Percentiles rank a stretch among this genome's conserved stretches.
These are phyloP conservation scores for Eulemur rubriventer DNA, from an alignment of 2,797 vertebrate species.

Conservation along the genomic window DNA sequence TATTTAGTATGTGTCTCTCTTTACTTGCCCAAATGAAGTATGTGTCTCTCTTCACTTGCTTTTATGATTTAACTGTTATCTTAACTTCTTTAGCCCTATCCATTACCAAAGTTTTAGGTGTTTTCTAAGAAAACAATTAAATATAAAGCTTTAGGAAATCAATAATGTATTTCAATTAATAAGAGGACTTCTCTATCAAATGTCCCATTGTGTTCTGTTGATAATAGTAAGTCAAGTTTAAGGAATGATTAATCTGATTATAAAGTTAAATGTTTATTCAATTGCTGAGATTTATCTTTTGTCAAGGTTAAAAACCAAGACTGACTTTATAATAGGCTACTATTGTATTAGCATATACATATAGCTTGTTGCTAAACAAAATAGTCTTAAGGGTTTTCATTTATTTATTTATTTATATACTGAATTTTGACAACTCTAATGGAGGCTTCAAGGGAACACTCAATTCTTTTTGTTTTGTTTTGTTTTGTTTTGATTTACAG, in stretches of 20 bases:
- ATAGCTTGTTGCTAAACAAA: not conserved
- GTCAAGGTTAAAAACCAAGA: not conserved
- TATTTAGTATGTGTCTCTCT: not conserved
- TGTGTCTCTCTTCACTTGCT: not conserved
- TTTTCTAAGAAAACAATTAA: not conserved
- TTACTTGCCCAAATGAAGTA: not conserved
- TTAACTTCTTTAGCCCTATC: not conserved
- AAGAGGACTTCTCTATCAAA: constrained; percentile 11
- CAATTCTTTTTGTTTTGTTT: too few relatives aligned
- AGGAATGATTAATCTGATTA: not conserved
- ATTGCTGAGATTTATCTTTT: constrained; percentile 5
- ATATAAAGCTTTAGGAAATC: not conserved
- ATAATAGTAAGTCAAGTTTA: not conserved
- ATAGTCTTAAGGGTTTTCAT: not conserved
- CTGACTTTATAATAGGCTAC: not conserved
- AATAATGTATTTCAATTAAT: constrained; percentile 28
- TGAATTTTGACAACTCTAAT: not conserved
- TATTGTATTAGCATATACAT: constrained; percentile 22
- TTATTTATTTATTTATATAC: constrained; percentile 25
- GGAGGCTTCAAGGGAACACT: not conserved
- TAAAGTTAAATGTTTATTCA: constrained; percentile 7
- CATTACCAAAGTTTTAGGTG: not conserved
- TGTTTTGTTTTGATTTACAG: too few relatives aligned
- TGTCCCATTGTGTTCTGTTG: not conserved
- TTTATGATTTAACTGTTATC: not conserved